Conservation (phyloP, 2,113 vertebrate genomes). For the Pontoporia blainvillei region DNA sequence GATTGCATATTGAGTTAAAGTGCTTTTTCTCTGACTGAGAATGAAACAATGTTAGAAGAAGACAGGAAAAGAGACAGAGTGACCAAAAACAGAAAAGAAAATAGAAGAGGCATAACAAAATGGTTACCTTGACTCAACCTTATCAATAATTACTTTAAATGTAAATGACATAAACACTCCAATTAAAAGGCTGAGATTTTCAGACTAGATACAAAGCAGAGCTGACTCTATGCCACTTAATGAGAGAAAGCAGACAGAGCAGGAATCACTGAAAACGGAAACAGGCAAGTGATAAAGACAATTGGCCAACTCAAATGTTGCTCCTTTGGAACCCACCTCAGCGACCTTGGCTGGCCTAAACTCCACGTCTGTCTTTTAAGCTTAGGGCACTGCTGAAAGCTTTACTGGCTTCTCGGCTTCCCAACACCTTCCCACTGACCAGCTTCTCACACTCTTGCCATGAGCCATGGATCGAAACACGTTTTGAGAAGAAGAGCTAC, state of each 20-base stretch:
- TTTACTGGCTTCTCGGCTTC: background rate
- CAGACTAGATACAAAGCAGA: background rate
- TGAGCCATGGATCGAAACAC: background rate
- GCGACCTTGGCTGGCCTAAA: too few relatives aligned
- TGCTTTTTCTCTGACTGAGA: background rate
- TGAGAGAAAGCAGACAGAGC: too few relatives aligned
- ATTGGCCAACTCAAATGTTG: too few relatives aligned
- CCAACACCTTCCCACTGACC: background rate
- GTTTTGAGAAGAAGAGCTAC: background rate
- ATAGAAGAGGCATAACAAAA: background rate
- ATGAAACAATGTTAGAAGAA: background rate
- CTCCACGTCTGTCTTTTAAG: background rate
- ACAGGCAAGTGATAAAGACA: too few relatives aligned
- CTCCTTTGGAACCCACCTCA: background rate
- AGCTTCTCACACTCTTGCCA: background rate
- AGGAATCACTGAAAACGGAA: too few relatives aligned
- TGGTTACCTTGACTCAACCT: background rate
- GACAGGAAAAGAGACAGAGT: background rate
- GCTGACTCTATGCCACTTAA: background rate
- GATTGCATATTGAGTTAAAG: background rate
- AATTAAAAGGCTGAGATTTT: background rate
- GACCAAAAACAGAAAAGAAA: background rate
- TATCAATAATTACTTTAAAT: background rate
- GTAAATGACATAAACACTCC: background rate
- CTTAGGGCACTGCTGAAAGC: background rate